phyloP scores from a whole-genome alignment of 2,113 vertebrate species.

The Myodes glareolus region DNA sequence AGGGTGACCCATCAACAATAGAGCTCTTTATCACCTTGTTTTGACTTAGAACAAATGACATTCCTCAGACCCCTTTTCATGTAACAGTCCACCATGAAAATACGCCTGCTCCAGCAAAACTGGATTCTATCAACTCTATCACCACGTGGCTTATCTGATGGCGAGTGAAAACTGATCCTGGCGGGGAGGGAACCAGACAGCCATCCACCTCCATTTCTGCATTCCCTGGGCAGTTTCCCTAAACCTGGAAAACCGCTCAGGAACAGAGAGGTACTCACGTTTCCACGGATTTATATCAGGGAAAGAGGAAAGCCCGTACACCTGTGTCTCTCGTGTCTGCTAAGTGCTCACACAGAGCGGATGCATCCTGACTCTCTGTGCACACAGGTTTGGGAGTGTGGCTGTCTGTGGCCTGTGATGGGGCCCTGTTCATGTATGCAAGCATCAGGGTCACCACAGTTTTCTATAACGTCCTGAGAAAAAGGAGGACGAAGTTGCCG shows the following conservation, averaged over 20 bases:
- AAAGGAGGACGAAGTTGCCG: neutral
- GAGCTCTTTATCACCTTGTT: slow-evolving; percentile 18
- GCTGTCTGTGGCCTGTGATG: neutral
- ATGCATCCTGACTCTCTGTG: neutral
- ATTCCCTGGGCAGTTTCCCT: slow-evolving; percentile 44
- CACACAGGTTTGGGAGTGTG: neutral
- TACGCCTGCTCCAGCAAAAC: neutral
- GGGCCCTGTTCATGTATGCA: neutral
- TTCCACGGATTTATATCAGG: neutral
- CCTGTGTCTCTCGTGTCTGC: neutral
- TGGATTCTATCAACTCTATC: slow-evolving; percentile 5
- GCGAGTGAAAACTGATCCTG: slow-evolving; percentile 15
- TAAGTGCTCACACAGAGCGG: neutral
- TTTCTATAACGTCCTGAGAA: neutral
- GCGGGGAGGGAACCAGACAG: slow-evolving; percentile 11
- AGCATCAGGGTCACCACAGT: neutral
- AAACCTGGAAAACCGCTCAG: slow-evolving; percentile 42
- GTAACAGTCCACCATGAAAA: slow-evolving; percentile 32
- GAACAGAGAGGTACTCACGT: neutral
- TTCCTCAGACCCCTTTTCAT: slow-evolving; percentile 67
- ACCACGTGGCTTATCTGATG: slow-evolving; percentile 44
- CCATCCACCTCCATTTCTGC: neutral
- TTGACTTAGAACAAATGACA: slow-evolving; percentile 53
- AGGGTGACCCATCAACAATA: neutral
- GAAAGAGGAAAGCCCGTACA: neutral